phyloP scores from a whole-genome alignment of 2,113 vertebrate genomes.

The Dicentrarchus labrax region DNA sequence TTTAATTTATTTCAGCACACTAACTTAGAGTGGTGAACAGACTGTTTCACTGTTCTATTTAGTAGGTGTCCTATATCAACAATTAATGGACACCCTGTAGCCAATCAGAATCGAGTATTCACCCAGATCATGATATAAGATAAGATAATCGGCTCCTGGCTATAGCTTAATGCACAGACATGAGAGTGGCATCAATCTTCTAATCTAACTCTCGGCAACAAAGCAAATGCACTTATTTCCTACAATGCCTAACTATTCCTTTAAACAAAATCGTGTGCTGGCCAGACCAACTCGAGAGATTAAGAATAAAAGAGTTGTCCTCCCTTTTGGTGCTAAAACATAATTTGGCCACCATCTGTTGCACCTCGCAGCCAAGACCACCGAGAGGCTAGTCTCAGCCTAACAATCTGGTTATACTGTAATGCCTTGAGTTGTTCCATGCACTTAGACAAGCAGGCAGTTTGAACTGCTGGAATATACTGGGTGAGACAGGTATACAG shows the following conservation, averaged over 20 bases:
- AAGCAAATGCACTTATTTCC: neutral
- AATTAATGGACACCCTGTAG: too few species aligned
- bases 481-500: neutral
- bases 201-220: neutral
- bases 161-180: neutral
- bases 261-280: neutral
- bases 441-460: slow-evolving; percentile 12
- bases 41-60: too few species aligned
- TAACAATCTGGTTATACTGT: slow-evolving; percentile 33
- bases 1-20: too few species aligned
- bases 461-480: slow-evolving; percentile 30
- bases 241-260: neutral
- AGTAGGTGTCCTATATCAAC: too few species aligned
- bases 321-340: slow-evolving; percentile 53
- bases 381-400: slow-evolving; percentile 28
- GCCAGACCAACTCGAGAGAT: slow-evolving; percentile 26
- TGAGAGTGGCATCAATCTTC: neutral
- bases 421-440: slow-evolving; percentile 32
- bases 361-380: slow-evolving; percentile 50
- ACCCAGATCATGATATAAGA: too few species aligned
- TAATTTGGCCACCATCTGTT: slow-evolving; percentile 63
- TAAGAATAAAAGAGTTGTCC: slow-evolving; percentile 35
- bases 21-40: too few species aligned
- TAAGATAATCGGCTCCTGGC: neutral
- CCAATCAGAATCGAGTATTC: too few species aligned